Percentiles rank a stretch among this genome's conserved stretches.
These are phyloP conservation scores for Drosophila kikkawai DNA, from an alignment of 1,140 invertebrate species.

Conservation along the genomic window DNA sequence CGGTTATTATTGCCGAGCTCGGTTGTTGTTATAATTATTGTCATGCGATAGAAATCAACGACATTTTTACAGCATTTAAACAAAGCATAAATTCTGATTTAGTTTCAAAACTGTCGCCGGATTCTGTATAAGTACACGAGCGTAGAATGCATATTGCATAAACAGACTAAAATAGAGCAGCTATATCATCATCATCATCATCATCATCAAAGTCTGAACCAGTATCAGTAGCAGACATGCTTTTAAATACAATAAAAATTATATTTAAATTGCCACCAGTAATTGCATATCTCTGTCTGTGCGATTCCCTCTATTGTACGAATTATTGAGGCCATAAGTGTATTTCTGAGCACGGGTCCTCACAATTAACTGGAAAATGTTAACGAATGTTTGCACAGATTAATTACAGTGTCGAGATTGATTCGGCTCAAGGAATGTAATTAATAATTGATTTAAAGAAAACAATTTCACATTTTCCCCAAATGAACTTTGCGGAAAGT, in stretches of 20 bases:
- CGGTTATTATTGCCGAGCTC: constrained; percentile 71
- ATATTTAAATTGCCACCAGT: constrained; percentile 76
- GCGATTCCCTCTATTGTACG: constrained; percentile 8
- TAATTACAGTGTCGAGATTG: constrained; percentile 15
- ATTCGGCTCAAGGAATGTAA: constrained; percentile 4
- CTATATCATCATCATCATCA: constrained; percentile 17
- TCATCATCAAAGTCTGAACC: constrained; percentile 3
- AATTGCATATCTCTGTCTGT: constrained; percentile 56
- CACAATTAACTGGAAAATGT: constrained; percentile 30
- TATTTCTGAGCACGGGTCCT: constrained; percentile 20
- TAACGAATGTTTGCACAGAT: constrained; percentile 11
- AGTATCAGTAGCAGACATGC: constrained; percentile 35
- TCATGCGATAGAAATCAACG: constrained; percentile 75
- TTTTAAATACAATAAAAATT: constrained; percentile 78
- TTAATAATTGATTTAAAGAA: neutral
- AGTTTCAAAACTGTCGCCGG: constrained; percentile 72
- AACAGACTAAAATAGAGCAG: constrained; percentile 62
- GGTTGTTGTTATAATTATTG: constrained; percentile 75
- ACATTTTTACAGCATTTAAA: constrained; percentile 83
- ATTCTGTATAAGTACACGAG: constrained; percentile 14
- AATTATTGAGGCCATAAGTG: constrained; percentile 68
- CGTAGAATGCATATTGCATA: constrained; percentile 53
- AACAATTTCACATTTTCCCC: neutral
- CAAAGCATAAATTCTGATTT: constrained; percentile 83
- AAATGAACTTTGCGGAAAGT: constrained; percentile 1